Evolutionary conservation across 2,888 invertebrate species (phyloP).

Genomic region (Magallana nippona): DNA sequence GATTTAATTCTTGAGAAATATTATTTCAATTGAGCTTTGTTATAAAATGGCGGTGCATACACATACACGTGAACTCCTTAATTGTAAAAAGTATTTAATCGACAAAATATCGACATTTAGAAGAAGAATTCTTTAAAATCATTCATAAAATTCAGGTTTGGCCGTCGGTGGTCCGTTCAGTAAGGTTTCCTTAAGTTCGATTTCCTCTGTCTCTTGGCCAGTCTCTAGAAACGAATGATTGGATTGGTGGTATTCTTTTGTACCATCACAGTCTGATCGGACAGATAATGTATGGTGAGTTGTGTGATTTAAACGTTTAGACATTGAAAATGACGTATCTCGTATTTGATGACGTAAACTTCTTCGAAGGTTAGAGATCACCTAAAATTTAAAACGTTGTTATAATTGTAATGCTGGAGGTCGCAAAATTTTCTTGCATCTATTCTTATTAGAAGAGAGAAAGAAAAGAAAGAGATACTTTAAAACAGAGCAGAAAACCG

Average conservation of each 20-base stretch:
- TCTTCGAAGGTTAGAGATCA: constrained; percentile 55
- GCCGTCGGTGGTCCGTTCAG: neutral
- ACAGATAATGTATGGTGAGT: constrained; percentile 45
- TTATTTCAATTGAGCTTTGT: too few species aligned
- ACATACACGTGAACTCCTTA: too few species aligned
- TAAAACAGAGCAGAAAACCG: neutral
- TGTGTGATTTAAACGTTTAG: constrained; percentile 39
- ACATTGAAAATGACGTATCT: constrained; percentile 32
- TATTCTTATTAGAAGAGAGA: too few species aligned
- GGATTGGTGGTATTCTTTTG: constrained; percentile 5
- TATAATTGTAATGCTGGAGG: too few species aligned
- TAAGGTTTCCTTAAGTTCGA: neutral
- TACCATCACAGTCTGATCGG: constrained; percentile 40
- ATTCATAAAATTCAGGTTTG: neutral
- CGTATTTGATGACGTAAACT: constrained; percentile 52
- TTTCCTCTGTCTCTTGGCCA: constrained; percentile 2
- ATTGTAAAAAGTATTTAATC: too few species aligned
- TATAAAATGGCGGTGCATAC: too few species aligned
- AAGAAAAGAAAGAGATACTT: too few species aligned
- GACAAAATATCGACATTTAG: too few species aligned
- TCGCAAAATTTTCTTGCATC: too few species aligned
- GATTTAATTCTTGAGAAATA: too few species aligned
- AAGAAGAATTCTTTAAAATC: too few species aligned
- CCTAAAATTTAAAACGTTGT: constrained; percentile 48
- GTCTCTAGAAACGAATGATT: constrained; percentile 8